Base-by-base conservation (phyloP, 2,888 invertebrate genomes). In the Volucella zonaria region DNA sequence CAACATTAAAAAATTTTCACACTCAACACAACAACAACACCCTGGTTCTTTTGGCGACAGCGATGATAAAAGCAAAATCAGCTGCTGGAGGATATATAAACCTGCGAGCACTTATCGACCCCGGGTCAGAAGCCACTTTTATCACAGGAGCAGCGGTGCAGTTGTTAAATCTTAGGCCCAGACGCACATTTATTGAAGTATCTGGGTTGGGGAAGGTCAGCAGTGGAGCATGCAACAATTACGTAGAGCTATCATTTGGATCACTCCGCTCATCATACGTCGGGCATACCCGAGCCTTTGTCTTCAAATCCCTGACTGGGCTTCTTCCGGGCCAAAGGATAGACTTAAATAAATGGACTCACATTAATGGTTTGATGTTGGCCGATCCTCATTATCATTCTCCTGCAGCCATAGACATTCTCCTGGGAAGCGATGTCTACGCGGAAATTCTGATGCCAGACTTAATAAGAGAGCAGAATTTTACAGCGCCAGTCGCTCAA, bases 31-130 rank as follows among this genome's bases (percentile, higher is more conserved):
- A 18, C 18, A 18, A 18, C 18, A 18, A 18, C 18, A 18, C 18
- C 18, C 18, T 1, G 18, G 18, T 18, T 18, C 18, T 18, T 18
- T 18, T 18, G 18, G 18, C 18, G 18, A 18, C 18, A 18, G 18
- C 18, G 18, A 18, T 18, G 18, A 1, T 18, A 18, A 18, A 18
- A 18, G 18, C 18, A 18, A 18, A 1, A 18, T 18, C 18, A 18
- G 18, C 18, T 18, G 18, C 18, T 18, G 18, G 18, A 18, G 18
- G 18, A 18, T 18, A 18, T 18, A 18, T 18, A 12, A 47, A 47
- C 12, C 56, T 38, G n/a, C 56, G 31, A 56, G 56, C 56, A n/a
- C 14, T 56, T 1, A 38, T 56, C 8, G 56, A n/a, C 38, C 56
- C 56, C 3, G 38, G 56, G 8, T 56, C 56, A 8, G 38, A 38